Conservation (phyloP, 2,113 vertebrate genomes). For the Planiliza haematocheilus region DNA sequence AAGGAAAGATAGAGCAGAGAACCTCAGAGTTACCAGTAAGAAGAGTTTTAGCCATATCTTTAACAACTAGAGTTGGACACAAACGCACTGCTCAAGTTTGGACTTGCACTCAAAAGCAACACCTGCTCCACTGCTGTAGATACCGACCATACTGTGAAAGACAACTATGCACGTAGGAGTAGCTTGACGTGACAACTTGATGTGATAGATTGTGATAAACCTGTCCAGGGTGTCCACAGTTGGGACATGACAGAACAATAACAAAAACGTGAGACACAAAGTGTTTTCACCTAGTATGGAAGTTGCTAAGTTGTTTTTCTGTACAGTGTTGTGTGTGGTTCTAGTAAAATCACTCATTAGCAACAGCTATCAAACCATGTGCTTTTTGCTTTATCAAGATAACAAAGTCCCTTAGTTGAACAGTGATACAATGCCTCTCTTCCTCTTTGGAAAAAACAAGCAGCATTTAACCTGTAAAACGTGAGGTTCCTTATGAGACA, state of each 20-base stretch:
- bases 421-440: slow-evolving; percentile 14
- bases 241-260: not conserved
- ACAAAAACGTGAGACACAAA: not conserved
- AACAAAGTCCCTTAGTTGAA: slow-evolving; percentile 3
- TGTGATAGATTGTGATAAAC: not conserved
- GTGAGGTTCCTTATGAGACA: slow-evolving; percentile 57
- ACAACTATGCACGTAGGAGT: not conserved
- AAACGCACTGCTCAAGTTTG: not conserved
- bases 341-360: slow-evolving; percentile 1
- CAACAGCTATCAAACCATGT: slow-evolving; percentile 3
- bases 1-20: not conserved
- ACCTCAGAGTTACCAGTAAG: not conserved
- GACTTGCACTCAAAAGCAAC: not conserved
- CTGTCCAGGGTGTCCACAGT: not conserved
- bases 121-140: not conserved
- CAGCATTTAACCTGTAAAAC: slow-evolving; percentile 67
- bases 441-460: slow-evolving; percentile 10
- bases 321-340: not conserved
- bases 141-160: not conserved
- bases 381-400: slow-evolving; percentile 12
- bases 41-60: not conserved
- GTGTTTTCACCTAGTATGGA: slow-evolving; percentile 3
- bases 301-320: slow-evolving; percentile 10
- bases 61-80: not conserved
- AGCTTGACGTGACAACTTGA: not conserved